A percentile compares a stretch with the other conserved stretches of the same genome.
Conservation (phyloP, 2,797 vertebrate genomes). For the Lepidocolaptes lacrymiger region DNA sequence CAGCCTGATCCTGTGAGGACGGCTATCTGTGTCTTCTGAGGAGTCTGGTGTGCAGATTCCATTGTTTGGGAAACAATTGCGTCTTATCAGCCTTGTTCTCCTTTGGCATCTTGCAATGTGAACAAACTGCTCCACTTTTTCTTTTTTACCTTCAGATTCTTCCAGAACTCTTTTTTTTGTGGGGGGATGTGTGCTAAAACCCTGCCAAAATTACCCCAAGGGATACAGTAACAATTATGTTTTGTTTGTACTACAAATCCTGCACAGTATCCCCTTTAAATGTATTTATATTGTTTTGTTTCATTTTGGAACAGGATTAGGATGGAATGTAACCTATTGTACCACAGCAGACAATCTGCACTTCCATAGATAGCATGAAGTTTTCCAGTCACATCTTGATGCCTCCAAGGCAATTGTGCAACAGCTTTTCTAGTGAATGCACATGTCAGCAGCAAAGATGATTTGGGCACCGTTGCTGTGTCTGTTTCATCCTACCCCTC, state of each 20-base stretch:
- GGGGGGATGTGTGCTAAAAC: background rate
- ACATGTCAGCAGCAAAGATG: background rate
- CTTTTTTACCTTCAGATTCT: background rate
- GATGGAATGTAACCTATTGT: conserved; percentile 48
- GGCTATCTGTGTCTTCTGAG: background rate
- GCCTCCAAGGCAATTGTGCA: background rate
- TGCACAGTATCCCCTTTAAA: conserved; percentile 9
- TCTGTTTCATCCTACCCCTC: background rate
- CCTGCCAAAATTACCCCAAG: conserved; percentile 24
- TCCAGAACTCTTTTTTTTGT: background rate
- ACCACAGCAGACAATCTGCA: background rate
- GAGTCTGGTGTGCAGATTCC: background rate
- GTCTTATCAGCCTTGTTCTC: background rate
- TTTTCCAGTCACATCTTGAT: conserved; percentile 34
- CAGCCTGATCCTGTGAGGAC: background rate
- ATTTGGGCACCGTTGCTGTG: background rate
- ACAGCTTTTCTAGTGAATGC: background rate
- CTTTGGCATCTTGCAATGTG: background rate
- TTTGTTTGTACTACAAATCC: conserved; percentile 49
- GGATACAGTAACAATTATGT: conserved; percentile 38
- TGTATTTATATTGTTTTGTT: conserved; percentile 39
- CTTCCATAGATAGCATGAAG: conserved; percentile 2
- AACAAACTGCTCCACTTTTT: background rate
- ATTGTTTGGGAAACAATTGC: background rate
- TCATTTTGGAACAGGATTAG: conserved; percentile 51